Percentiles rank a stretch among this genome's conserved stretches.
These are phyloP conservation scores for Meloidogyne hapla DNA, from an alignment of 1,140 invertebrate genomes.

Conservation along the genomic window DNA sequence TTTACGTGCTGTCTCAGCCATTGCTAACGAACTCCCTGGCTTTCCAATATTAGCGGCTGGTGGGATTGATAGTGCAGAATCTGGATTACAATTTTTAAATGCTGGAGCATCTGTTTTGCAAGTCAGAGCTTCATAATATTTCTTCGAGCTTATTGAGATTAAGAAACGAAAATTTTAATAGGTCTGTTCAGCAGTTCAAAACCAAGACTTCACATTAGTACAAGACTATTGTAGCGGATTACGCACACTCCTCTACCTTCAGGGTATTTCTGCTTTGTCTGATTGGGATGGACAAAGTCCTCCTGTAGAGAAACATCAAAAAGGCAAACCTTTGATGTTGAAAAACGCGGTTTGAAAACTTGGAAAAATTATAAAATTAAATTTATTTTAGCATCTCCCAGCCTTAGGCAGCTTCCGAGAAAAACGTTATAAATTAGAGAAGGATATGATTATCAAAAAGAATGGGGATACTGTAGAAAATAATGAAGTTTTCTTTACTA, in stretches of 20 bases:
- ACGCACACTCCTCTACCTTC: slow-evolving; percentile 82
- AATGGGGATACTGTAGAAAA: slow-evolving; percentile 60
- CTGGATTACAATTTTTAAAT: slow-evolving; percentile 85
- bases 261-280: slow-evolving; percentile 70
- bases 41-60: slow-evolving; percentile 90
- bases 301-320: slow-evolving; percentile 81
- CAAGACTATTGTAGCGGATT: slow-evolving; percentile 72
- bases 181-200: slow-evolving; percentile 93
- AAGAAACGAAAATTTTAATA: slow-evolving; percentile 62
- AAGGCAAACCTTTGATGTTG: slow-evolving; percentile 79
- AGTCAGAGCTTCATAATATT: slow-evolving; percentile 66
- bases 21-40: slow-evolving; percentile 56
- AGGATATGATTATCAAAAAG: slow-evolving; percentile 64
- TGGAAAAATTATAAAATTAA: neutral
- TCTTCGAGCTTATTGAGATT: neutral
- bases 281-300: slow-evolving; percentile 91
- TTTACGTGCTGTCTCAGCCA: slow-evolving; percentile 67
- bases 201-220: slow-evolving; percentile 74
- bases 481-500: slow-evolving; percentile 50
- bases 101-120: slow-evolving; percentile 86
- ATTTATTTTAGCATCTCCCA: slow-evolving; percentile 71
- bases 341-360: slow-evolving; percentile 68
- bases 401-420: slow-evolving; percentile 84
- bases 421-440: slow-evolving; percentile 73
- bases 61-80: slow-evolving; percentile 92